phyloP scores from a whole-genome alignment of 2,797 vertebrate species.

The Mormyrops attenuatus region DNA sequence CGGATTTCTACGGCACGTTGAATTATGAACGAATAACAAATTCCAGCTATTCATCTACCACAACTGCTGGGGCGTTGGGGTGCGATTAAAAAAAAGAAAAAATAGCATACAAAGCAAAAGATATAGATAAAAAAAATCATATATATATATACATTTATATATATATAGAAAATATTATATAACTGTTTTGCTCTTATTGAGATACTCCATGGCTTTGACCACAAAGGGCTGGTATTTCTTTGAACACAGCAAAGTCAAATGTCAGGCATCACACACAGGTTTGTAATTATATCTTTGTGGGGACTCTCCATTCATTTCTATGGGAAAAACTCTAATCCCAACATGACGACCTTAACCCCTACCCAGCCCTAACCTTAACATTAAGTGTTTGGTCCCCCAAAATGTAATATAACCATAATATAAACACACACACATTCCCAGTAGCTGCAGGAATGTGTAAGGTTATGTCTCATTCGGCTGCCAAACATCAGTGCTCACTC shows the following conservation, averaged over 20 bases:
- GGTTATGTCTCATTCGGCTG: background rate
- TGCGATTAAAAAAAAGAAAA: background rate
- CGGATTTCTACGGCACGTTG: background rate
- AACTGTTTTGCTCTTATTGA: background rate
- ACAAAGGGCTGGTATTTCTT: background rate
- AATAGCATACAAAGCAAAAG: background rate
- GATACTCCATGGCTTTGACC: background rate
- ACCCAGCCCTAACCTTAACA: background rate
- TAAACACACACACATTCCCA: background rate
- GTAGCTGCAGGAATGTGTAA: background rate
- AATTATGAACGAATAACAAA: background rate
- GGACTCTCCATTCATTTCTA: background rate
- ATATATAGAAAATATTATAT: background rate
- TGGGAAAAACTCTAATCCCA: background rate
- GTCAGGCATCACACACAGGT: background rate
- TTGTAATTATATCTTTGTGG: too few species aligned
- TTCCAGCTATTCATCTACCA: background rate
- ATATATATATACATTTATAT: background rate
- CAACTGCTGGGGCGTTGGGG: background rate
- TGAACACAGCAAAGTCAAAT: background rate
- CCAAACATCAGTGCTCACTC: conserved; percentile 8
- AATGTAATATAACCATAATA: background rate
- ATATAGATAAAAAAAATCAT: background rate
- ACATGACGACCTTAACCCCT: background rate
- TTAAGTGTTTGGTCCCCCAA: too few species aligned